Percentiles rank a stretch among this genome's conserved stretches.
Conservation (phyloP, 37 sponge, comb jelly and placozoan species). For the Petrosia ficiformis region DNA sequence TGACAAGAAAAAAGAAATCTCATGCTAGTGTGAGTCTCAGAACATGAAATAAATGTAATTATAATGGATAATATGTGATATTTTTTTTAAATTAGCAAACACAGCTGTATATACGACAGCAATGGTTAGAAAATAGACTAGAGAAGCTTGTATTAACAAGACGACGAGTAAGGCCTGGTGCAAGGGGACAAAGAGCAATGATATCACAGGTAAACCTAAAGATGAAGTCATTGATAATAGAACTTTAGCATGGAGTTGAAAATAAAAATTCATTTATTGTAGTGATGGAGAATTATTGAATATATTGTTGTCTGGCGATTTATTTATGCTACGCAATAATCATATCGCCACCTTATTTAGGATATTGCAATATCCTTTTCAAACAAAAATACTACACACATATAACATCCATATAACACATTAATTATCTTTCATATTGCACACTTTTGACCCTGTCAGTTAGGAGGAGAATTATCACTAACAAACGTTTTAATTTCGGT, state of each 20-base stretch:
- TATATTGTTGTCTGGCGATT: too few species aligned
- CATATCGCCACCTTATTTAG: too few species aligned
- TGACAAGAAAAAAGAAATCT: background rate
- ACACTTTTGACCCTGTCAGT: too few species aligned
- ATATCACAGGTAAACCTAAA: slow-evolving; percentile 5
- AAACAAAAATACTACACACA: too few species aligned
- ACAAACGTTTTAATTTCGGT: too few species aligned
- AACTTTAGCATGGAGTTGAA: background rate
- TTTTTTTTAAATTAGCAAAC: background rate
- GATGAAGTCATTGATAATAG: background rate
- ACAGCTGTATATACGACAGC: slow-evolving; percentile 5
- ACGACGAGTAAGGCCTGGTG: slow-evolving; percentile 44
- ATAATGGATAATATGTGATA: background rate
- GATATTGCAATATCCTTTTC: too few species aligned
- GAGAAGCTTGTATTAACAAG: slow-evolving; percentile 31
- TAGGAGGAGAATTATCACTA: too few species aligned
- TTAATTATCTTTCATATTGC: too few species aligned
- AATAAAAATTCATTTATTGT: background rate
- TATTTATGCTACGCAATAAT: too few species aligned
- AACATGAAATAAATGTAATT: background rate
- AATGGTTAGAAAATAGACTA: slow-evolving; percentile 50
- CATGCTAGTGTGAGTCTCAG: background rate
- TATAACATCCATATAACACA: too few species aligned
- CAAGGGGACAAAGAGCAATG: slow-evolving; percentile 8
- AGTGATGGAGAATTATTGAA: too few species aligned